phyloP scores from a whole-genome alignment of 2,113 vertebrate species.

The Climacteris rufus region DNA sequence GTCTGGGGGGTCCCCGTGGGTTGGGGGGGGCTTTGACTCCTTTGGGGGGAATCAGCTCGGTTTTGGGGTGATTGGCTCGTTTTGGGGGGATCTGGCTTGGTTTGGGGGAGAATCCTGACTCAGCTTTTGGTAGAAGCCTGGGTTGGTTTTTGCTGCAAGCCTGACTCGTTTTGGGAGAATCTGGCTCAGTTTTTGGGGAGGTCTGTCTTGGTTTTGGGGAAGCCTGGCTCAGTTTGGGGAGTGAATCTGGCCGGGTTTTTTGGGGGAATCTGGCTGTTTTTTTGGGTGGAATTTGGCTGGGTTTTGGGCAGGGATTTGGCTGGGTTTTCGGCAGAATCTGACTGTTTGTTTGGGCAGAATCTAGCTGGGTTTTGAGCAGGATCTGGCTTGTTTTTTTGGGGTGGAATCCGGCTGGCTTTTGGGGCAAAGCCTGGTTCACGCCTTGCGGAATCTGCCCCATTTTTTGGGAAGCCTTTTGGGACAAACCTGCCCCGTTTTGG shows the following conservation, averaged over 20 bases:
- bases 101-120: too few relatives aligned
- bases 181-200: neutral
- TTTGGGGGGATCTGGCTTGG: accelerated
- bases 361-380: neutral
- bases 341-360: neutral
- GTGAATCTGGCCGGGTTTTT: neutral
- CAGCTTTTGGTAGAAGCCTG: too few relatives aligned
- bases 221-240: too few relatives aligned
- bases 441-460: neutral
- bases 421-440: neutral
- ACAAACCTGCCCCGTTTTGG: neutral
- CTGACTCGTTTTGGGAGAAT: too few relatives aligned
- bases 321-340: neutral
- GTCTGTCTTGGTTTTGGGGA: neutral
- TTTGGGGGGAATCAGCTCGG: neutral
- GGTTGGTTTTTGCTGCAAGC: neutral
- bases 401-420: too few relatives aligned
- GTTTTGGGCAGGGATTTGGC: neutral
- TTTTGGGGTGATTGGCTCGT: neutral
- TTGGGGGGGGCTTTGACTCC: too few relatives aligned
- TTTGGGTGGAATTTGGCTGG: too few relatives aligned
- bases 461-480: neutral
- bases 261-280: neutral
- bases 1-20: neutral
- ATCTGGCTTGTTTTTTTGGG: too few relatives aligned